Evolutionary conservation across 1,140 invertebrate genomes (phyloP).

Genomic region (Pollicipes pollicipes): DNA sequence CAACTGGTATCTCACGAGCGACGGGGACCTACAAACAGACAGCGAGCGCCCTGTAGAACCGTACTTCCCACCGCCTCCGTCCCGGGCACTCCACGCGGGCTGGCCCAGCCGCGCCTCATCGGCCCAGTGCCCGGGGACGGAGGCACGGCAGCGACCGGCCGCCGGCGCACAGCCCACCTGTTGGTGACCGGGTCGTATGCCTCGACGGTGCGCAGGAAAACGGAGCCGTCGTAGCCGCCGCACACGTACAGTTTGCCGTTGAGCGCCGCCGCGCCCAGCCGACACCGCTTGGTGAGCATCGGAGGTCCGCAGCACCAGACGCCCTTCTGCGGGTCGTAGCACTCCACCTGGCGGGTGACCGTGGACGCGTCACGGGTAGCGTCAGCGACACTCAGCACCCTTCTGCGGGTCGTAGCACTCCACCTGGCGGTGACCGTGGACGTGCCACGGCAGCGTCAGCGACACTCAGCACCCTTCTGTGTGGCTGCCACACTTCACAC

Average conservation of each 20-base stretch:
- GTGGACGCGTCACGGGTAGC: no score
- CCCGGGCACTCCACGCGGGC: no score
- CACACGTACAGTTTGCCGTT: slow-evolving; percentile 66
- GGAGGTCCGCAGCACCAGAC: slow-evolving; percentile 55
- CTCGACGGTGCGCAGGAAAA: slow-evolving; percentile 55
- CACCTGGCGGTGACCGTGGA: slow-evolving; percentile 33
- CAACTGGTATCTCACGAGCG: no score
- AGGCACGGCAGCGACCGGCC: no score
- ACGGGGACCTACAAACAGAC: no score
- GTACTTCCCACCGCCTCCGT: no score
- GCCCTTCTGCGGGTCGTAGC: slow-evolving; percentile 54
- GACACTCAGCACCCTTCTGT: slow-evolving; percentile 48
- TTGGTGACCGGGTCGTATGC: slow-evolving; percentile 58
- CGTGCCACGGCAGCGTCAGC: no score
- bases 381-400: slow-evolving; percentile 52
- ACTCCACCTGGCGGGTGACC: slow-evolving; percentile 47
- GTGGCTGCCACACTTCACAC: no score
- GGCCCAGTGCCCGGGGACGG: no score
- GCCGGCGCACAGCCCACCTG: no score
- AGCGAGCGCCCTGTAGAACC: no score
- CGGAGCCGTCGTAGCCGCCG: slow-evolving; percentile 67
- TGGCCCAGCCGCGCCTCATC: no score
- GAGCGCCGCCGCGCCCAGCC: slow-evolving; percentile 63
- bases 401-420: slow-evolving; percentile 59
- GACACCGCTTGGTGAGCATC: slow-evolving; percentile 62